These are phyloP conservation scores for Xestoiulus laeticollis DNA, from an alignment of 2,888 invertebrate species.

Conservation along the genomic window DNA sequence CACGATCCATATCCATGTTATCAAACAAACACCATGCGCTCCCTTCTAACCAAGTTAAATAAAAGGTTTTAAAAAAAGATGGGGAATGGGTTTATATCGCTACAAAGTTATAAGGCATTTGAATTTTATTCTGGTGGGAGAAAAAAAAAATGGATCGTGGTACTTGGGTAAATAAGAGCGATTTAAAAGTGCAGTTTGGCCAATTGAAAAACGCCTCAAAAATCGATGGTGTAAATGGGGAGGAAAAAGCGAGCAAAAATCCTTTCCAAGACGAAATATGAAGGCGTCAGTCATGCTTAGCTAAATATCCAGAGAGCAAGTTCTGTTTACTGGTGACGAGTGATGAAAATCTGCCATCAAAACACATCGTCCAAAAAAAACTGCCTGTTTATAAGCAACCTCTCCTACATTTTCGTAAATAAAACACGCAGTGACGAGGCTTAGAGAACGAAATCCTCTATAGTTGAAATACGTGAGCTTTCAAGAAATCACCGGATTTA, in stretches of 20 bases:
- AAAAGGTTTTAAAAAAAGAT: too few species aligned
- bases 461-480: conserved; percentile 21
- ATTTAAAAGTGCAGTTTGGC: conserved; percentile 34
- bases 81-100: background rate
- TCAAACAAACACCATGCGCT: too few species aligned
- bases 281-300: conserved; percentile 30
- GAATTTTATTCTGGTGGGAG: background rate
- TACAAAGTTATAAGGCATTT: background rate
- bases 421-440: background rate
- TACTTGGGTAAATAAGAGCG: background rate
- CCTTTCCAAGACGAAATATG: background rate
- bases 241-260: background rate
- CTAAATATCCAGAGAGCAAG: background rate
- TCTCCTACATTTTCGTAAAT: background rate
- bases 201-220: background rate
- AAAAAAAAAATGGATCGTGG: background rate
- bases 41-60: too few species aligned
- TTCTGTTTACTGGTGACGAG: background rate
- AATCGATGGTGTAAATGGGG: background rate
- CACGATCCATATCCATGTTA: too few species aligned
- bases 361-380: background rate
- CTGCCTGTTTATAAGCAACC: background rate
- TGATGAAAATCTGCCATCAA: conserved; percentile 22
- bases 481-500: background rate
- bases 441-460: background rate